Percentiles rank a stretch among this genome's conserved stretches.
Evolutionary conservation across 1,140 invertebrate genomes (phyloP).

Genomic region (Drosophila baimaii): DNA sequence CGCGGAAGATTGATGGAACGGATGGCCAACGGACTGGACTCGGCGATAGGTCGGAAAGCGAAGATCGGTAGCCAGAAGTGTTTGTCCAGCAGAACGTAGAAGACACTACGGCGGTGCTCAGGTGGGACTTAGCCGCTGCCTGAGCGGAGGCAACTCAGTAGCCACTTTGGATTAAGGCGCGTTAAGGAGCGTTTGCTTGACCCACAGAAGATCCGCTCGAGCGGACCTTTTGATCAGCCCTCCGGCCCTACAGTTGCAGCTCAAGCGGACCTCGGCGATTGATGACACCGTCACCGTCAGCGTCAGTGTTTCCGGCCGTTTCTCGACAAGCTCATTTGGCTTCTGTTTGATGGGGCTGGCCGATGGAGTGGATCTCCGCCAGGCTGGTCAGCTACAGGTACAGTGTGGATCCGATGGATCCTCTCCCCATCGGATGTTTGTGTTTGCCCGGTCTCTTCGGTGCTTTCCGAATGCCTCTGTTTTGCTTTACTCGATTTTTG

Average conservation of each 20-base stretch:
- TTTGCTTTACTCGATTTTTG: conserved; percentile 33
- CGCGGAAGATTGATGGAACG: conserved; percentile 59
- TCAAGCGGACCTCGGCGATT: conserved; percentile 63
- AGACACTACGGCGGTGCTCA: conserved; percentile 26
- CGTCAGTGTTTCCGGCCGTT: conserved; percentile 50
- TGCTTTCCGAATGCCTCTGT: conserved; percentile 60
- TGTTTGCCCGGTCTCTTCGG: conserved; percentile 61
- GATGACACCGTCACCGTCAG: conserved; percentile 48
- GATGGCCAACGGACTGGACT: conserved; percentile 33
- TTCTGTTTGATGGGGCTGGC: conserved; percentile 70
- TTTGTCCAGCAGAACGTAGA: conserved; percentile 62
- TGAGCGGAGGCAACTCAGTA: conserved; percentile 69
- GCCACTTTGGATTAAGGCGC: conserved; percentile 78
- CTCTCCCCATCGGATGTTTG: conserved; percentile 70
- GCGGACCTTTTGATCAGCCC: conserved; percentile 68
- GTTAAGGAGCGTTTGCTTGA: conserved; percentile 67
- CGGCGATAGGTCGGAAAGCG: conserved; percentile 10
- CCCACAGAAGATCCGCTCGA: conserved; percentile 66
- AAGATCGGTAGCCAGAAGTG: conserved; percentile 72
- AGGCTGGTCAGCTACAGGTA: background rate
- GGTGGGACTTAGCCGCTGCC: conserved; percentile 30
- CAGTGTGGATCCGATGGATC: conserved; percentile 18
- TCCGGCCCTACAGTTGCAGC: conserved; percentile 72
- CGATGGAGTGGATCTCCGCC: conserved; percentile 26
- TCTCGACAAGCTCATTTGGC: conserved; percentile 77